Base-by-base conservation (phyloP, 2,113 vertebrate species). In the Dendropsophus ebraccatus region DNA sequence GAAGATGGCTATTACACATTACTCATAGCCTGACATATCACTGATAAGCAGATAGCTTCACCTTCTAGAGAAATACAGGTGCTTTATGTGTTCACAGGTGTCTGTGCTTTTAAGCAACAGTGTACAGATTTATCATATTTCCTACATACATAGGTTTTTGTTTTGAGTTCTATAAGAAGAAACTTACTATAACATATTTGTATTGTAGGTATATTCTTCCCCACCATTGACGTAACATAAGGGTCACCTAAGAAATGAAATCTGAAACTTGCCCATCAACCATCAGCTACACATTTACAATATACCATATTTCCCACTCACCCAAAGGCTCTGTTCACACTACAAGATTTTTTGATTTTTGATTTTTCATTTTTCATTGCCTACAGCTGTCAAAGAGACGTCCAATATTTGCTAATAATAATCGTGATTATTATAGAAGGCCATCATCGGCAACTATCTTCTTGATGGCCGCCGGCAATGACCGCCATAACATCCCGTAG, bases 1-100 rank as follows among this genome's bases (percentile, higher is more conserved):
- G 8, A 21, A 52, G 74, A 77, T 77, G 74, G 47, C 52, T 77
- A 54, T 77, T 32, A 32, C 41, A 76, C 47, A 76, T 77, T 77
- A 77, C 49, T 52, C 47, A 19, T 77, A 52, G 30, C 74, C 21
- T 77, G 74, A 52, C 17, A 77, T 50, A 77, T 32, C 74, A 52
- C 25, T 52, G 74, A 77, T 32, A 77, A 77, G 28, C 25, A 54
- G 28, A 50, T 54, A 52, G 47, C 47, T 54, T 77, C 28, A 77
- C 25, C 25, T 77, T 77, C 28, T 54, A 21, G 2, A 52, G 49
- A 19, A 50, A 77, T 52, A 21, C 25, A 77, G 74, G 49, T 35
- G 19, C 74, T 77, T 52, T 77, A 77, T 32, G 13, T 32, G 25
- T 77, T 77, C 28, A 41, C 35, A 70, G 19, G 67, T 41, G 19